Evolutionary conservation across 2,797 vertebrate genomes (phyloP).

Genomic region (Neomorphus geoffroyi): DNA sequence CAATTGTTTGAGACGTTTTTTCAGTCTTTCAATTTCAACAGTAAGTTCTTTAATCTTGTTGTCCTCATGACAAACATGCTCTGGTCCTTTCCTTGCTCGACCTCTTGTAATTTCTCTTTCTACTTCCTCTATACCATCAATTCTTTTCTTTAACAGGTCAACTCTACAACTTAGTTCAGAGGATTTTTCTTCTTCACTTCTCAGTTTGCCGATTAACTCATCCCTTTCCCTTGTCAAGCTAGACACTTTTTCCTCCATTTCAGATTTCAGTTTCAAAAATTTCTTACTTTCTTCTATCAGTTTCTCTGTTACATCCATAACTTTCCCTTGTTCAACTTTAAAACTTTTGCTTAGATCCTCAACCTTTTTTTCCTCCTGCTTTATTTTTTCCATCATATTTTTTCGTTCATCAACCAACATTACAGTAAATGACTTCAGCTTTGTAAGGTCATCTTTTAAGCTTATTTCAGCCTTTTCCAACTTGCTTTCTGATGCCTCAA

Average conservation of each 20-base stretch:
- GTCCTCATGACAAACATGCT: slow-evolving; percentile 79
- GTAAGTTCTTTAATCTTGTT: slow-evolving; percentile 89
- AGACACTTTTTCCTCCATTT: slow-evolving; percentile 90
- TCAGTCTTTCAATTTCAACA: slow-evolving; percentile 88
- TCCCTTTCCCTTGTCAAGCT: slow-evolving; percentile 85
- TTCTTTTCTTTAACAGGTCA: slow-evolving; percentile 81
- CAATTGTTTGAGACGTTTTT: slow-evolving; percentile 89
- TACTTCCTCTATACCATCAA: slow-evolving; percentile 84
- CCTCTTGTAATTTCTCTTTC: slow-evolving; percentile 80
- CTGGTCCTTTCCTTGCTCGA: slow-evolving; percentile 73
- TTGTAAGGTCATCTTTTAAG: slow-evolving; percentile 92
- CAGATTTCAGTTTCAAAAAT: slow-evolving; percentile 91
- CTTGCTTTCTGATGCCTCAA: slow-evolving; percentile 85
- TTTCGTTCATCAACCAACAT: slow-evolving; percentile 93
- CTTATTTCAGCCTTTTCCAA: slow-evolving; percentile 86
- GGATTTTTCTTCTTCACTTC: slow-evolving; percentile 85
- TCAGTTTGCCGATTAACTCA: slow-evolving; percentile 82
- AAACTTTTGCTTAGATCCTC: slow-evolving; percentile 85
- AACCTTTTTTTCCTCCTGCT: slow-evolving; percentile 89
- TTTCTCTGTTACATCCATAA: slow-evolving; percentile 94
- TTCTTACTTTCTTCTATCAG: slow-evolving; percentile 98
- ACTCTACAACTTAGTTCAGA: slow-evolving; percentile 82
- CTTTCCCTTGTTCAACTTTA: slow-evolving; percentile 91
- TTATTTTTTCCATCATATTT: slow-evolving; percentile 90
- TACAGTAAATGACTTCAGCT: slow-evolving; percentile 92